Evolutionary conservation across 2,113 vertebrate species (phyloP).

Genomic region (Melanostigma gelatinosum): DNA sequence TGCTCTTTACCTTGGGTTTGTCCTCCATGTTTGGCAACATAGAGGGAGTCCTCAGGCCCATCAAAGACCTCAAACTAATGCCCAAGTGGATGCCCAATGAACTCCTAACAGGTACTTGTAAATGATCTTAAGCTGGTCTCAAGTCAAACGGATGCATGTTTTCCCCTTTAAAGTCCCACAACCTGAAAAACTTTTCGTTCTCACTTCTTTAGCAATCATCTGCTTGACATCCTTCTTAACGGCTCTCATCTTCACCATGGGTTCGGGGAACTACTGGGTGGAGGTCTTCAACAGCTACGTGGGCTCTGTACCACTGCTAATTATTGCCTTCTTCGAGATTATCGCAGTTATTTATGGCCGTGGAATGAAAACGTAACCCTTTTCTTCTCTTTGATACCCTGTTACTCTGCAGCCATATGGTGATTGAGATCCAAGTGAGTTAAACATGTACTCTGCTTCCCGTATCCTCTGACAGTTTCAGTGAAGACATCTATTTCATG

Average conservation of each 20-base stretch:
- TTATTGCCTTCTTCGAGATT: conserved; percentile 90
- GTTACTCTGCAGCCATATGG: background rate
- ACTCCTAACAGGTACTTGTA: conserved; percentile 83
- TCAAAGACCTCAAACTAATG: conserved; percentile 83
- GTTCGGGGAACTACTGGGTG: conserved; percentile 94
- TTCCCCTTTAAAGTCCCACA: background rate
- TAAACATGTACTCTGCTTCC: background rate
- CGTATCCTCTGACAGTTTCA: conserved; percentile 82
- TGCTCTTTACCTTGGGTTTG: conserved; percentile 91
- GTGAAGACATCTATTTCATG: conserved; percentile 88
- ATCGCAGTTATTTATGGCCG: conserved; percentile 82
- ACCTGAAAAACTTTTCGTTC: background rate
- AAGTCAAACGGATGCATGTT: background rate
- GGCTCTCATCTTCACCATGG: conserved; percentile 86
- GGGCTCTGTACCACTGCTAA: conserved; percentile 86
- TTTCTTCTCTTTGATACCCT: background rate
- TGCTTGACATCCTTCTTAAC: conserved; percentile 81
- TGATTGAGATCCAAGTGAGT: background rate
- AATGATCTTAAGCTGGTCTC: background rate
- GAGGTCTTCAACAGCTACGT: conserved; percentile 90
- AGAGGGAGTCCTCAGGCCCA: conserved; percentile 88
- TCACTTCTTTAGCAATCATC: conserved; percentile 75
- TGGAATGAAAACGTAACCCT: conserved; percentile 86
- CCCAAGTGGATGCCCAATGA: conserved; percentile 82
- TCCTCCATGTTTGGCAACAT: conserved; percentile 95